Percentiles rank a stretch among this genome's conserved stretches.
phyloP scores from a whole-genome alignment of 2,888 invertebrate species.

The Rotaria magnacalcarata region DNA sequence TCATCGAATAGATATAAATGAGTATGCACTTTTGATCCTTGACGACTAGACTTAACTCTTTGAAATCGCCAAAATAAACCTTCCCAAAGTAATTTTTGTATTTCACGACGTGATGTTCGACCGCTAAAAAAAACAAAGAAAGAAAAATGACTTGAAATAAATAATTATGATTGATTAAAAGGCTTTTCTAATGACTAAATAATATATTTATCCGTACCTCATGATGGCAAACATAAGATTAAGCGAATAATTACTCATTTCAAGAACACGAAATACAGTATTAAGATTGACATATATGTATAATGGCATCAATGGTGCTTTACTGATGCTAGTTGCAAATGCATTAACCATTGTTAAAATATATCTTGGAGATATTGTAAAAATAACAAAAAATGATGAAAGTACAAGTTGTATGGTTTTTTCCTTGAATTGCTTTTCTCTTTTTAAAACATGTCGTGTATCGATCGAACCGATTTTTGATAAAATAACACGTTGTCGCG shows the following conservation, averaged over 20 bases:
- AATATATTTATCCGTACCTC: neutral
- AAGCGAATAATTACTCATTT: conserved; percentile 15
- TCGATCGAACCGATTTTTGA: conserved; percentile 35
- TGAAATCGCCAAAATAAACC: conserved; percentile 5
- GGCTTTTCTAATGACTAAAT: neutral
- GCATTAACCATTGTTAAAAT: conserved; percentile 36
- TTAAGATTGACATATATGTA: neutral
- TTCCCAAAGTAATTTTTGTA: conserved; percentile 30
- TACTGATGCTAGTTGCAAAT: neutral
- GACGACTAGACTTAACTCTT: neutral
- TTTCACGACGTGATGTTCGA: conserved; percentile 30
- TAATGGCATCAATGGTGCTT: conserved; percentile 15
- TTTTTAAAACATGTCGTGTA: conserved; percentile 36
- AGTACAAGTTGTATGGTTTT: conserved; percentile 42
- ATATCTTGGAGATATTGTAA: conserved; percentile 45
- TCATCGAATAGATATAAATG: conserved; percentile 15
- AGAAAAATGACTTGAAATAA: neutral
- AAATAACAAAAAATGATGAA: conserved; percentile 43
- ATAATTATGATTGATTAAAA: neutral
- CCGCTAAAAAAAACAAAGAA: neutral
- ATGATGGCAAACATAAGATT: conserved; percentile 19
- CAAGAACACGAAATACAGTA: conserved; percentile 10
- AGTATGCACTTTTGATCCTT: neutral
- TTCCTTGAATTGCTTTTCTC: conserved; percentile 46
- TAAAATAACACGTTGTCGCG: conserved; percentile 38